A percentile compares a stretch with the other conserved stretches of the same genome.
These are phyloP conservation scores for Leuciscus idus DNA, from an alignment of 2,113 vertebrate genomes.

Conservation along the genomic window DNA sequence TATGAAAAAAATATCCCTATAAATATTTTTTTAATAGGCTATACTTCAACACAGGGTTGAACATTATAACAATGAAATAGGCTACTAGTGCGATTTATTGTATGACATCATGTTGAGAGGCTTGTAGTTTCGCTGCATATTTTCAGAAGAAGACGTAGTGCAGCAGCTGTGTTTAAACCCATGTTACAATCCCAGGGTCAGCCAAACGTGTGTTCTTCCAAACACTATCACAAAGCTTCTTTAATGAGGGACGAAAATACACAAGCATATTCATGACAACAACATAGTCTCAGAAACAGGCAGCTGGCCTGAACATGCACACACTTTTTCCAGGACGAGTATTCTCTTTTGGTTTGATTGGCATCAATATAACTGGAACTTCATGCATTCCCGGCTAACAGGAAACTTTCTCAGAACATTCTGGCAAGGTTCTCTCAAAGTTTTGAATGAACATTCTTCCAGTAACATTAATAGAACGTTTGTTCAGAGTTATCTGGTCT, in stretches of 20 bases:
- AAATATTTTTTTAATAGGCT: not conserved
- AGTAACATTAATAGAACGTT: no score
- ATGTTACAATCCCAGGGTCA: conserved; percentile 19
- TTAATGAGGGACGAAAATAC: conserved; percentile 21
- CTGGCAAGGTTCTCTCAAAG: no score
- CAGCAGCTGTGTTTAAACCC: conserved; percentile 5
- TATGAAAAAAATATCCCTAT: not conserved
- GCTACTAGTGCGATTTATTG: not conserved
- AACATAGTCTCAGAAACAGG: not conserved
- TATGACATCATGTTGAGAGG: not conserved
- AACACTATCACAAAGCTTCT: conserved; percentile 25
- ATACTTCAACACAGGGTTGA: no score
- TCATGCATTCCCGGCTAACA: no score
- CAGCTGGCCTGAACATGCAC: not conserved
- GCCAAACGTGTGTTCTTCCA: conserved; percentile 24
- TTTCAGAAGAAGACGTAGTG: not conserved
- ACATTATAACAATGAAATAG: no score
- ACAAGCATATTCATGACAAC: conserved; percentile 19
- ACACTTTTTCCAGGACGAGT: conserved; percentile 14
- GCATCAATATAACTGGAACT: not conserved
- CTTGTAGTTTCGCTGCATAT: not conserved
- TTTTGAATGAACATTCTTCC: no score
- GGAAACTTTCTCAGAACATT: no score
- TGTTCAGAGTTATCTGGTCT: no score
- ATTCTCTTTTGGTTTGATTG: not conserved